phyloP scores from a whole-genome alignment of 2,888 invertebrate species.

The Ichneumoninae sp. region DNA sequence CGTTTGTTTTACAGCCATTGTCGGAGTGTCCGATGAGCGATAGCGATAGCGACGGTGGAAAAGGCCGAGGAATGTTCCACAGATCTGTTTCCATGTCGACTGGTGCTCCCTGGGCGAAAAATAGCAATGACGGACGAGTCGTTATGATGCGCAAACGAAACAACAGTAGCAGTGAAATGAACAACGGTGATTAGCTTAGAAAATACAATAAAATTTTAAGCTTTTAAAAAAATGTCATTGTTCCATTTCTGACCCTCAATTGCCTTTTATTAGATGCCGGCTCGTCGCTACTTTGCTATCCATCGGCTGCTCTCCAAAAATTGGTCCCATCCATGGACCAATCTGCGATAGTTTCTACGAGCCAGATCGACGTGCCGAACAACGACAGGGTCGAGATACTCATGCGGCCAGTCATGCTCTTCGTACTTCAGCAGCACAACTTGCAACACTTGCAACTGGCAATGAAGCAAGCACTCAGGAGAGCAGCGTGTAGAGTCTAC shows the following conservation, averaged over 20 bases:
- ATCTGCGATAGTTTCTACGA: constrained; percentile 85
- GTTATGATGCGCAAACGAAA: constrained; percentile 88
- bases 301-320: constrained; percentile 94
- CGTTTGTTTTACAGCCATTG: constrained; percentile 82
- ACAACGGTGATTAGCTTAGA: constrained; percentile 81
- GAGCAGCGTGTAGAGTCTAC: constrained; percentile 92
- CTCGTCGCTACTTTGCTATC: constrained; percentile 93
- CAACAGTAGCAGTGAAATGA: constrained; percentile 89
- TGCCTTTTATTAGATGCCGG: constrained; percentile 87
- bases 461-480: constrained; percentile 94
- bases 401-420: constrained; percentile 93
- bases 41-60: constrained; percentile 85
- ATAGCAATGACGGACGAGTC: constrained; percentile 86
- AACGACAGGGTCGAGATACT: constrained; percentile 87
- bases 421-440: constrained; percentile 94
- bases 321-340: constrained; percentile 89
- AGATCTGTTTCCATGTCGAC: constrained; percentile 95
- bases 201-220: constrained; percentile 8
- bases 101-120: constrained; percentile 87
- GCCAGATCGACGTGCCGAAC: constrained; percentile 83
- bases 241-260: background rate
- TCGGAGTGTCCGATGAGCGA: constrained; percentile 86
- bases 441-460: constrained; percentile 92
- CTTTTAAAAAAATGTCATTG: background rate
- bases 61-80: constrained; percentile 89